Evolutionary conservation across 2,888 invertebrate genomes (phyloP), one percentile per base, ranked within the genome.

Genomic region (Fragum whitleyi): DNA sequence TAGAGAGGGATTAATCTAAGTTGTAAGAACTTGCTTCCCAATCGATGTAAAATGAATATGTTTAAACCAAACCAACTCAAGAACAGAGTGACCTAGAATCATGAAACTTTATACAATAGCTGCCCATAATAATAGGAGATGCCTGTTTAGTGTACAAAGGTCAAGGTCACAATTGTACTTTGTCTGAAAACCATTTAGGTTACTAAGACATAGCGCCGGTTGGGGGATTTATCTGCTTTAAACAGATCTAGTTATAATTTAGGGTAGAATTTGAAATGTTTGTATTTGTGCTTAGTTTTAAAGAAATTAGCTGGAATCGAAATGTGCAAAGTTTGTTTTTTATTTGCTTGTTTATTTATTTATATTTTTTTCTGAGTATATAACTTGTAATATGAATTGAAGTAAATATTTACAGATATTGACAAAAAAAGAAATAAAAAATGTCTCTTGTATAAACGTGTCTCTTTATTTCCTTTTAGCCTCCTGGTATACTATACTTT

Each of bases 311-410:
- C 3, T 47, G 19, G 47, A 9, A 47, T 47, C 14, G 47, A 47
- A 47, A 14, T 9, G 16, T 47, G 47, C 47, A 47, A 47, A 47
- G 47, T 47, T 61, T 57, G 26, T 61, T 61, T 61, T 59, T 61
- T 61, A 61, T 32, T 32, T 65, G 65, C 29, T 65, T 65, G 42
- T 65, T 65, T 65, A 65, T 65, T 65, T 65, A 65, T 65, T 65
- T 65, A 65, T 65, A 72, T n/a, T 47, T 26, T 61, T 73, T 29
- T 51, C 62, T 39, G 73, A 73, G 32, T 47, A 47, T 51, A 62
- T 61, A 7, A 61, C 47, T 42, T 72, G 73, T 59, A 73, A 73
- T 61, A 61, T 47, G 61, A 73, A 42, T 42, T 39, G 65, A 65
- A 16, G 9, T n/a, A 14, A 42, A 39, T 23, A 7, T 21, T 65